Evolutionary conservation across 2,113 vertebrate genomes (phyloP).

Genomic region (Cynoglossus semilaevis): DNA sequence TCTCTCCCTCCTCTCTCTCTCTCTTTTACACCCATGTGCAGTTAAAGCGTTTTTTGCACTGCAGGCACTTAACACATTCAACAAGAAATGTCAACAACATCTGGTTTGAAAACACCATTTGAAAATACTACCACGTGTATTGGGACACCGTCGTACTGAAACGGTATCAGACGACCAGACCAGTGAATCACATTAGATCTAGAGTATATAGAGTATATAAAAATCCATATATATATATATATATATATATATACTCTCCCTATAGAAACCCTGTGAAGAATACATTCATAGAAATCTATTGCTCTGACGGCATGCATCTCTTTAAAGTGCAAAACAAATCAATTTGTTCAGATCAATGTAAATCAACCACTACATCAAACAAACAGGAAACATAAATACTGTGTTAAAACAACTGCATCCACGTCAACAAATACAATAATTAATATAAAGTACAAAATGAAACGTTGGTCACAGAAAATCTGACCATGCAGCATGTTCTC

Average conservation of each 20-base stretch:
- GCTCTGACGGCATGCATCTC: constrained; percentile 52
- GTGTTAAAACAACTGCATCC: constrained; percentile 10
- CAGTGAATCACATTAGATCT: constrained; percentile 8
- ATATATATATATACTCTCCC: neutral
- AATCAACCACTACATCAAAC: constrained; percentile 36
- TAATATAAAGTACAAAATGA: constrained; percentile 21
- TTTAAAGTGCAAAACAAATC: constrained; percentile 58
- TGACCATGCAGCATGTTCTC: neutral
- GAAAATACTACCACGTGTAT: too few relatives aligned
- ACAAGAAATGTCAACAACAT: too few relatives aligned
- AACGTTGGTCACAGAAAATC: constrained; percentile 12
- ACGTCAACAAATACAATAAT: constrained; percentile 11
- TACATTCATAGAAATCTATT: constrained; percentile 51
- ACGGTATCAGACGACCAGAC: neutral
- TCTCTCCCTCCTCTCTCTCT: neutral
- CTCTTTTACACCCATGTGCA: constrained; percentile 8
- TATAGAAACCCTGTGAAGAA: constrained; percentile 10
- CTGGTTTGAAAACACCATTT: too few relatives aligned
- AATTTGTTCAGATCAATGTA: constrained; percentile 35
- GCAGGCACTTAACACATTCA: constrained; percentile 55
- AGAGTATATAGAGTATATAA: constrained; percentile 3
- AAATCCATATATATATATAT: neutral
- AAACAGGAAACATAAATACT: constrained; percentile 19
- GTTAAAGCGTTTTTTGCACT: too few relatives aligned
- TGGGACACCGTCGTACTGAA: too few relatives aligned